Conservation (phyloP, 2,888 invertebrate species). For the Peribatodes rhomboidaria region DNA sequence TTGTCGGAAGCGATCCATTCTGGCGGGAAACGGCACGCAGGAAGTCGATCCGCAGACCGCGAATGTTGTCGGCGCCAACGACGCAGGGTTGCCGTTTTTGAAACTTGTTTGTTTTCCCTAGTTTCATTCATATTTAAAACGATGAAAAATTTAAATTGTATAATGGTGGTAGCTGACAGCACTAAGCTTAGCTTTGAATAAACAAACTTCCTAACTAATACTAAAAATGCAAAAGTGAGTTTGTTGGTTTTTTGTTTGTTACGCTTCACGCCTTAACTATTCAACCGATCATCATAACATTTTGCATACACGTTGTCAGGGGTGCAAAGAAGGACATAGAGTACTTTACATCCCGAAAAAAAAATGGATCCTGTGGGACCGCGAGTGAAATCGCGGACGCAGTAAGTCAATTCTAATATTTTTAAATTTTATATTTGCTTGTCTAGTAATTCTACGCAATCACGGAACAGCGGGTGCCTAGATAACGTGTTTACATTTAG, state of each 20-base stretch:
- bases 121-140: slow-evolving; percentile 40
- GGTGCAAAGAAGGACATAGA: too few relatives aligned
- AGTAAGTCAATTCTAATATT: too few relatives aligned
- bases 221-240: too few relatives aligned
- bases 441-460: background rate
- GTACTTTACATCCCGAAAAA: too few relatives aligned
- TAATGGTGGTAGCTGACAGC: slow-evolving; percentile 26
- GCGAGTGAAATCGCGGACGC: too few relatives aligned
- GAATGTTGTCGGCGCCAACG: slow-evolving; percentile 80
- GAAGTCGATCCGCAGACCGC: slow-evolving; percentile 85
- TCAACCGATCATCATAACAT: too few relatives aligned
- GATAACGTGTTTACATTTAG: slow-evolving; percentile 1
- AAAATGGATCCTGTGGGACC: too few relatives aligned
- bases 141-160: slow-evolving; percentile 37
- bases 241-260: too few relatives aligned
- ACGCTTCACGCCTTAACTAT: too few relatives aligned
- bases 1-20: slow-evolving; percentile 86
- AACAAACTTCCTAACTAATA: too few relatives aligned
- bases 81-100: slow-evolving; percentile 52
- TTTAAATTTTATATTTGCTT: background rate
- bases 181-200: slow-evolving; percentile 15
- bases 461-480: background rate
- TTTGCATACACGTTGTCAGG: too few relatives aligned
- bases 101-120: slow-evolving; percentile 46
- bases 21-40: slow-evolving; percentile 81